Conservation (phyloP, 2,113 vertebrate genomes). For the Lepus timidus region DNA sequence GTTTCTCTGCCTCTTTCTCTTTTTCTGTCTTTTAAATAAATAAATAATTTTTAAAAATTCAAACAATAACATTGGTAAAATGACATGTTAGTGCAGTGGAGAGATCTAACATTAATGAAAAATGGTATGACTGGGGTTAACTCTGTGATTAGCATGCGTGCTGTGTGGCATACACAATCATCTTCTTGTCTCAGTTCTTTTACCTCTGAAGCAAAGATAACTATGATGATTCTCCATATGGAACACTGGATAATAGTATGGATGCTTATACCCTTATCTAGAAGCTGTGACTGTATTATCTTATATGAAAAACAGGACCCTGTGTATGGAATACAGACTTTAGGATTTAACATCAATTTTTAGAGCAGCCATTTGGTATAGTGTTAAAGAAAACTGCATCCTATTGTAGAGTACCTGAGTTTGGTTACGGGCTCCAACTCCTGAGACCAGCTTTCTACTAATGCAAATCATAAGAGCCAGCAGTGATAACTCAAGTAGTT, state of each 20-base stretch:
- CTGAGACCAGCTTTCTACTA: no score
- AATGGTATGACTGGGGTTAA: neutral
- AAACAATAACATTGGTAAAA: neutral
- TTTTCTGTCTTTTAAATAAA: no score
- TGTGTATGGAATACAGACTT: neutral
- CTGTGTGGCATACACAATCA: rapidly evolving
- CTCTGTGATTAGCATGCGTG: neutral
- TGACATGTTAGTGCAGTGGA: neutral
- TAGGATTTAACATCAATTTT: neutral
- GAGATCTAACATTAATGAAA: neutral
- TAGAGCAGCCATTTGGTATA: no score
- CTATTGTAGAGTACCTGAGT: no score
- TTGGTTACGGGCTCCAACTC: no score
- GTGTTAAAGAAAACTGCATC: no score
- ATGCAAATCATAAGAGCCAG: no score
- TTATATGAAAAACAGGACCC: neutral
- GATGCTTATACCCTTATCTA: neutral
- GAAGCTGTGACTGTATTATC: neutral
- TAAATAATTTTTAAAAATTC: neutral
- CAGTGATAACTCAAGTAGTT: no score
- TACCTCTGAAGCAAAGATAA: neutral
- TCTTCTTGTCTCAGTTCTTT: neutral
- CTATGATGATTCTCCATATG: neutral
- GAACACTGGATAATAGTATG: neutral
- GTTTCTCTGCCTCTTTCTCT: no score